These are phyloP conservation scores for Caenorhabditis wallacei DNA, from an alignment of 2,888 invertebrate species.

Conservation along the genomic window DNA sequence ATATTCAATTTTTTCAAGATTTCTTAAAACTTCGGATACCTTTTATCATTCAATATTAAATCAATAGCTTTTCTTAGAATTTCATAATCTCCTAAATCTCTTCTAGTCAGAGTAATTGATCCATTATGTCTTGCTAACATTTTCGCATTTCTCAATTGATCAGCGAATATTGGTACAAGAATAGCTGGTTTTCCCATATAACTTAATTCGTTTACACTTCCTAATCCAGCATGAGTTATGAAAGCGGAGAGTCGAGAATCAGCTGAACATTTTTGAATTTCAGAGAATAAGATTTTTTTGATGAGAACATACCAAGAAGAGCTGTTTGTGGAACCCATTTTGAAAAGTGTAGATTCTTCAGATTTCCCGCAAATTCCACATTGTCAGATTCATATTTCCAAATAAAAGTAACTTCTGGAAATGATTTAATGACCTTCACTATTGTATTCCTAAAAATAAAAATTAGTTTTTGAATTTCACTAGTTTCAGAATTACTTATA, in stretches of 20 bases:
- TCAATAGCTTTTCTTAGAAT: conserved; percentile 20
- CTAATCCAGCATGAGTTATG: conserved; percentile 61
- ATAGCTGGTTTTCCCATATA: conserved; percentile 56
- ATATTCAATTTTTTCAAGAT: too few relatives aligned
- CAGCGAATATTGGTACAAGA: conserved; percentile 66
- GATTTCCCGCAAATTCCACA: conserved; percentile 21
- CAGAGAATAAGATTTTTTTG: neutral
- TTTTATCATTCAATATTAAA: conserved; percentile 1
- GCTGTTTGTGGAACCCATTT: conserved; percentile 64
- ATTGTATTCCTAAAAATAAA: conserved; percentile 23
- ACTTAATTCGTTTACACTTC: conserved; percentile 58
- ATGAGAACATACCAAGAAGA: conserved; percentile 12
- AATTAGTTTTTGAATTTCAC: too few relatives aligned
- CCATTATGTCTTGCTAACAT: conserved; percentile 68
- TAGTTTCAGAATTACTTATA: conserved; percentile 11
- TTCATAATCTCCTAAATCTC: conserved; percentile 54
- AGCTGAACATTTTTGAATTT: conserved; percentile 14
- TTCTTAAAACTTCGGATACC: neutral
- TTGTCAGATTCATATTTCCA: conserved; percentile 65
- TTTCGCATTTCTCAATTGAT: conserved; percentile 71
- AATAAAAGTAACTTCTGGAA: conserved; percentile 58
- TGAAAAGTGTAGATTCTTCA: conserved; percentile 41
- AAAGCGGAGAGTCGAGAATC: conserved; percentile 51
- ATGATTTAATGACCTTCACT: conserved; percentile 8
- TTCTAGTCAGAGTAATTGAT: conserved; percentile 63